Evolutionary conservation across 2,888 invertebrate species (phyloP).

Genomic region (Drosophila anceps): DNA sequence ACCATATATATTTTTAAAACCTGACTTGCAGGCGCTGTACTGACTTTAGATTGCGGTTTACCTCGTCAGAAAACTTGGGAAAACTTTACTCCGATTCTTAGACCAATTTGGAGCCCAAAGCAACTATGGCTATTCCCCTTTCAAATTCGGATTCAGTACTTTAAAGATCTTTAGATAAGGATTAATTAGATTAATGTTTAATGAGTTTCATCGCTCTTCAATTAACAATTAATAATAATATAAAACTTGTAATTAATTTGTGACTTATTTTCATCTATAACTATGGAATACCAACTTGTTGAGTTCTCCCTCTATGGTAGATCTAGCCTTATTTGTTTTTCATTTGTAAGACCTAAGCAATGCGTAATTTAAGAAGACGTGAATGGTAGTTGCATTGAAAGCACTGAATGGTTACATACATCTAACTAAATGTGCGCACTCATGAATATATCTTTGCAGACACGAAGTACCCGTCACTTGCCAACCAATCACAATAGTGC

Average conservation of each 20-base stretch:
- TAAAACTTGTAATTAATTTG: not conserved
- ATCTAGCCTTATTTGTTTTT: not conserved
- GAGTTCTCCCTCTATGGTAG: not conserved
- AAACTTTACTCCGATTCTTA: too few relatives aligned
- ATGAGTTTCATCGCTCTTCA: not conserved
- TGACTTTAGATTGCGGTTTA: not conserved
- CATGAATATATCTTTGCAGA: constrained; percentile 87
- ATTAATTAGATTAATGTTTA: not conserved
- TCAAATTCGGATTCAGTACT: not conserved
- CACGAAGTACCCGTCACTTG: constrained; percentile 99
- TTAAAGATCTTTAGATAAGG: too few relatives aligned
- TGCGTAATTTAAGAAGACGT: not conserved
- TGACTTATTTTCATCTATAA: not conserved
- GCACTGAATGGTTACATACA: constrained; percentile 56
- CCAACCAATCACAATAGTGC: constrained; percentile 98
- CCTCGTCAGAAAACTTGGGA: not conserved
- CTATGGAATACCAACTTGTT: constrained; percentile 8
- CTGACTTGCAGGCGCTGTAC: too few relatives aligned
- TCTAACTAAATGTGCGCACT: constrained; percentile 49
- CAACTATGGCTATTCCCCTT: not conserved
- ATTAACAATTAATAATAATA: constrained; percentile 1
- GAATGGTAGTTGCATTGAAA: constrained; percentile 30
- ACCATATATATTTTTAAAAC: too few relatives aligned
- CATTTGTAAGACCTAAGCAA: not conserved
- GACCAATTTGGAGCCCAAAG: not conserved